Evolutionary conservation across 2,113 vertebrate species (phyloP), one percentile per base, ranked within the genome.

Genomic region (Turdus rufiventris): DNA sequence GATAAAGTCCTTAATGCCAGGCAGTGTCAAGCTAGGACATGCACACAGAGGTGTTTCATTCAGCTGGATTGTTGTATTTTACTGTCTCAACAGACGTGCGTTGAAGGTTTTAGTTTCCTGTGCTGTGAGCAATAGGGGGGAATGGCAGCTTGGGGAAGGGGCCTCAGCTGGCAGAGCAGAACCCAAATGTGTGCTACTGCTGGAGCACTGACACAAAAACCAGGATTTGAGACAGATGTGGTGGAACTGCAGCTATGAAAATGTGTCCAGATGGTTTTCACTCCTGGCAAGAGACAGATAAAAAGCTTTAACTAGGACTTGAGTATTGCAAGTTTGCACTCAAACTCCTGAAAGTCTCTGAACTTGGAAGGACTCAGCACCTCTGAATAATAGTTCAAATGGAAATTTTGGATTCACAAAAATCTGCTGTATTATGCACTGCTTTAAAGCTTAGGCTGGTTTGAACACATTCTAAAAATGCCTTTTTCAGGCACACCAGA

Each of bases 321-420:
- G 24, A 12, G 40, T 77, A 31, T n/a, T 79, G 40, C 10, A 63
- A 34, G 28, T 85, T 79, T 76, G 23, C 16, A 14, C 14, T 61
- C 29, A 68, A 65, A 43, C 20, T 75, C 28, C 36, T 76, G 51
- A 47, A 83, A 82, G 10, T 50, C 28, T 48, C 82, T 85, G 48
- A 72, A 50, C 21, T 56, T 0, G 0, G 67, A 60, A 73, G 36
- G 14, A 23, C 58, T 82, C 4, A 4, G 21, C 1, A 0, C 57
- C 67, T 79, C 48, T 68, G 54, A 36, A 67, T n/a, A 60, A 25
- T 25, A 1, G 2, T 48, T 74, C 0, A 0, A 34, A 45, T 33
- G 38, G n/a, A 90, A n/a, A 45, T 45, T 85, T 73, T 61, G 62
- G 28, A 60, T 68, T 66, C 50, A 36, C 40, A 57, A 33, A 88